Evolutionary conservation across 2,113 vertebrate genomes (phyloP), one percentile per base, ranked within the genome.

Genomic region (Neopipo cinnamomea): DNA sequence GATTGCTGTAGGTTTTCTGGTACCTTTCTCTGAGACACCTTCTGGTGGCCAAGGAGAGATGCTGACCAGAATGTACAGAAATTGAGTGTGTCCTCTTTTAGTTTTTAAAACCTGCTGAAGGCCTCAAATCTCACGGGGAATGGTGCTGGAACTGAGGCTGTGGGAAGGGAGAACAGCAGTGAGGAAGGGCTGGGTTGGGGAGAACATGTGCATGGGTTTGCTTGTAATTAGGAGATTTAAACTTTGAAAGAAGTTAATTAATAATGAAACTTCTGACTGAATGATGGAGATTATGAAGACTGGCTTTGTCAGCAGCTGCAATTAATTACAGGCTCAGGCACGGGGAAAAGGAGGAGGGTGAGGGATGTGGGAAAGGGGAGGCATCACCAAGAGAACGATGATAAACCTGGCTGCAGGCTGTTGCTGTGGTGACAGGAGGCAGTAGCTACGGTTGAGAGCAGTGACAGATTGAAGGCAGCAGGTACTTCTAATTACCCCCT

Each of bases 241-340:
- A 98, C 96, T 96, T 98, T 28, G 70, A 75, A 97, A 95, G 91
- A 98, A 98, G 97, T 98, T 98, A 98, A 98, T 98, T 98, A 98
- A 86, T 78, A 96, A 97, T 85, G 94, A 97, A 97, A 95, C 93
- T 97, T 95, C 88, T 92, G 94, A 94, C 46, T 85, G 96, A 97
- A 89, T 75, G 75, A 91, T 94, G 93, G 83, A 95, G 86, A 93
- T 96, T 96, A 95, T 93, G 92, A 96, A 96, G 96, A 96, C 91
- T 3, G 79, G 86, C 96, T 97, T 96, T 98, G 97, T 97, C 97
- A 96, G 97, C 46, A 59, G 93, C 92, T 95, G 96, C 93, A 96
- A 97, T 97, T 98, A 98, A 98, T 98, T 97, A 97, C 96, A 98
- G 91, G 96, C 95, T 97, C 91, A 97, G 86, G 88, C 22, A 44